phyloP scores from a whole-genome alignment of 2,113 vertebrate species.

The Pycnonotus jocosus region DNA sequence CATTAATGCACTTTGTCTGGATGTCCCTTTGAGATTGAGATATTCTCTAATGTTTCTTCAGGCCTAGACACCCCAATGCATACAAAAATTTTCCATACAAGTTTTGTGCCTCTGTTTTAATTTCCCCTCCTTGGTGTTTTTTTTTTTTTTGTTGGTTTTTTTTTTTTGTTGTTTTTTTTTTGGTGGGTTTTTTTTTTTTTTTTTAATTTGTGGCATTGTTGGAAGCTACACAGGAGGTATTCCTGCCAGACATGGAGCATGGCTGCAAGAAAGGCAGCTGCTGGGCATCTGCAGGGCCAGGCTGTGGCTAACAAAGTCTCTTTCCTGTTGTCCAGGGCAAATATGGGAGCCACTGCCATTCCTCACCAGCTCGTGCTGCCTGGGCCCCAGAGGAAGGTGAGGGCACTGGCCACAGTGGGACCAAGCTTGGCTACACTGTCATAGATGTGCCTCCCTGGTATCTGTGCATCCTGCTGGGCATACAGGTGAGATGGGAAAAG shows the following conservation, averaged over 20 bases:
- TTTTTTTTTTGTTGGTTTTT: too few relatives aligned
- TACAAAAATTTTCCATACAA: background rate
- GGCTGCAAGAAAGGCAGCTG: background rate
- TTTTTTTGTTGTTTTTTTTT: background rate
- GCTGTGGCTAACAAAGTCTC: background rate
- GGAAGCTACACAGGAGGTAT: background rate
- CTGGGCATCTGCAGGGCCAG: background rate
- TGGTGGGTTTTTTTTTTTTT: background rate
- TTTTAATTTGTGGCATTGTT: background rate
- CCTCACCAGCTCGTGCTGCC: background rate
- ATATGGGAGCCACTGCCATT: background rate
- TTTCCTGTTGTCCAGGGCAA: slow-evolving; percentile 42
- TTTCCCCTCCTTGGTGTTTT: background rate
- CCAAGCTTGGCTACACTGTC: slow-evolving; percentile 78
- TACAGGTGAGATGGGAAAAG: slow-evolving; percentile 75
- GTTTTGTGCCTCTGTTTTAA: background rate
- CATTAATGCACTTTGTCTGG: background rate
- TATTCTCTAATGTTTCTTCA: background rate
- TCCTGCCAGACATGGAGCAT: rapidly evolving
- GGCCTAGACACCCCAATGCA: background rate
- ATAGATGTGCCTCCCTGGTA: slow-evolving; percentile 90
- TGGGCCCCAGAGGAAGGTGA: background rate
- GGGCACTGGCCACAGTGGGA: background rate
- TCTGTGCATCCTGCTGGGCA: slow-evolving; percentile 88
- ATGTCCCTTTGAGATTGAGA: background rate